Conservation (phyloP, 92 coral and sea anemone species). For the Epizoanthus stellaris region DNA sequence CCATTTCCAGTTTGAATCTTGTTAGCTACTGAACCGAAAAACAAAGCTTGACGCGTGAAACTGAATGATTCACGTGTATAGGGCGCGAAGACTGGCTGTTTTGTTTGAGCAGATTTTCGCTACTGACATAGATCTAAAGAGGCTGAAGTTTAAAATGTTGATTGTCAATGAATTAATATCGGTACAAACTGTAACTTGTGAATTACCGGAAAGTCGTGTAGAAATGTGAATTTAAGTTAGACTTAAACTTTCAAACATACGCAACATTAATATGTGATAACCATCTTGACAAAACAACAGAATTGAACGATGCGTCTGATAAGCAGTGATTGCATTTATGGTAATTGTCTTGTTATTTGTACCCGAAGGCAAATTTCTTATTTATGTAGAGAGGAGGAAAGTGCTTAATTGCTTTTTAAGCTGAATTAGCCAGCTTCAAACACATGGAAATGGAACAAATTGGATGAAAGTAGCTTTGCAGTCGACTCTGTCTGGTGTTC, state of each 20-base stretch:
- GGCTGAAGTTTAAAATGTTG: neutral
- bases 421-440: constrained; percentile 21
- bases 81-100: neutral
- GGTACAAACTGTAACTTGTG: neutral
- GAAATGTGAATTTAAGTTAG: neutral
- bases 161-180: neutral
- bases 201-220: neutral
- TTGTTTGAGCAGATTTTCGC: neutral
- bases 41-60: neutral
- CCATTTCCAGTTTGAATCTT: constrained; percentile 11
- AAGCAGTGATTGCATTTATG: constrained; percentile 1
- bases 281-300: constrained; percentile 8
- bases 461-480: constrained; percentile 6
- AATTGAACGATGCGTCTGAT: constrained; percentile 18
- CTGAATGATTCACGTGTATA: neutral
- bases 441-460: constrained; percentile 23
- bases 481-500: neutral
- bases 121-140: neutral
- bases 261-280: neutral
- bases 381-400: constrained; percentile 11
- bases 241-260: neutral
- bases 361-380: constrained; percentile 30
- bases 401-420: constrained; percentile 34
- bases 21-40: constrained; percentile 14
- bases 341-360: constrained; percentile 13